A percentile compares a stretch with the other conserved stretches of the same genome.
Conservation (phyloP, 92 coral and sea anemone genomes). For the Actinostola sp. region DNA sequence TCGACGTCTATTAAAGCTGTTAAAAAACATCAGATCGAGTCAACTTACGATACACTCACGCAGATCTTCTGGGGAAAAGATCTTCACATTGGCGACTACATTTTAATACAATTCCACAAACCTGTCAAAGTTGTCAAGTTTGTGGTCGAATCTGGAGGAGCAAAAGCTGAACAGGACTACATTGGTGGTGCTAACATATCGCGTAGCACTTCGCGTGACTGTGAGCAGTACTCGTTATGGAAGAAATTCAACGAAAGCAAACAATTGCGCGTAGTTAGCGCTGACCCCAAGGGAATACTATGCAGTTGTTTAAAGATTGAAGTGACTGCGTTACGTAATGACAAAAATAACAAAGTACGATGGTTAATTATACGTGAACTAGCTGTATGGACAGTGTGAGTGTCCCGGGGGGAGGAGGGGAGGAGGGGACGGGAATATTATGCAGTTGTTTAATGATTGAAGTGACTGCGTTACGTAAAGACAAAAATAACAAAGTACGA, state of each 20-base stretch:
- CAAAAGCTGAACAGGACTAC: conserved; percentile 45
- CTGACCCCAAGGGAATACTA: conserved; percentile 10
- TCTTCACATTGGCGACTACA: conserved; percentile 38
- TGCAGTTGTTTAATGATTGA: too few species aligned
- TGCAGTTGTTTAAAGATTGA: conserved; percentile 55
- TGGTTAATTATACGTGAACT: conserved; percentile 65
- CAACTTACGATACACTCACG: conserved; percentile 20
- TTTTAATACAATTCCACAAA: conserved; percentile 41
- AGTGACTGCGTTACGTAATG: conserved; percentile 29
- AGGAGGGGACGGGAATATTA: too few species aligned
- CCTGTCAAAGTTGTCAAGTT: conserved; percentile 35
- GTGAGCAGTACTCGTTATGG: conserved; percentile 28
- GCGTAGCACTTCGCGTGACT: conserved; percentile 12
- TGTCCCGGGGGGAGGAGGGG: too few species aligned
- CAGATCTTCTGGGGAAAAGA: conserved; percentile 64
- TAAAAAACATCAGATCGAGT: conserved; percentile 13
- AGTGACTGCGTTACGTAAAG: too few species aligned
- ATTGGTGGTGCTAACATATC: conserved; percentile 55
- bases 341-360: conserved; percentile 20
- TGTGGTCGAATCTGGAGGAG: conserved; percentile 50
- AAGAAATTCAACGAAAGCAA: conserved; percentile 5
- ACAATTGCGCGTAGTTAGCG: conserved; percentile 9
- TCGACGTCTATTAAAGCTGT: conserved; percentile 36
- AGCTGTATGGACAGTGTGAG: conserved; percentile 76
- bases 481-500: too few species aligned